Evolutionary conservation across 2,113 vertebrate species (phyloP).

Genomic region (Lonchura striata): DNA sequence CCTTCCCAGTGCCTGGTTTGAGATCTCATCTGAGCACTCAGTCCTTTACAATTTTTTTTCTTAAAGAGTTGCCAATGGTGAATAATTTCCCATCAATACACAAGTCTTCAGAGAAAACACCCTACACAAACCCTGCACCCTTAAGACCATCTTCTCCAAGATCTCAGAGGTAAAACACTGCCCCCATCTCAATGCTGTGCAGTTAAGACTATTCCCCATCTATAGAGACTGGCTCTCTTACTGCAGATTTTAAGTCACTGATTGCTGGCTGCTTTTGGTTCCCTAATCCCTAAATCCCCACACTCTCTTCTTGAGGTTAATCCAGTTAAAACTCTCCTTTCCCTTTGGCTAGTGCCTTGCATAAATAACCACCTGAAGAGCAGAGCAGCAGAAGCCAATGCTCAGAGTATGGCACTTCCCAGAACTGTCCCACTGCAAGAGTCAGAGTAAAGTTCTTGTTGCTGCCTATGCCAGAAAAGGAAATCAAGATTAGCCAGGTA

Average conservation of each 20-base stretch:
- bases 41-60: neutral
- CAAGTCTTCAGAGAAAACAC: neutral
- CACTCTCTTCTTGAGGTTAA: constrained; percentile 60
- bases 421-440: neutral
- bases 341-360: neutral
- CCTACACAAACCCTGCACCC: neutral
- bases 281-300: constrained; percentile 64
- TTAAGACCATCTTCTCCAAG: neutral
- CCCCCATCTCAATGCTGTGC: neutral
- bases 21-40: neutral
- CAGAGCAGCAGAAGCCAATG: neutral
- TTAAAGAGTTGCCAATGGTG: neutral
- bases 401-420: neutral
- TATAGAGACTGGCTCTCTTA: neutral
- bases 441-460: neutral
- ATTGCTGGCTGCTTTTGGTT: constrained; percentile 41
- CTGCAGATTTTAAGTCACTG: constrained; percentile 4
- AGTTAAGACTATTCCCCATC: neutral
- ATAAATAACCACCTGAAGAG: constrained; percentile 35
- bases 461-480: neutral
- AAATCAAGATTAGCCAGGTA: constrained; percentile 21
- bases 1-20: neutral
- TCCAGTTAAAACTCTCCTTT: constrained; percentile 66
- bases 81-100: neutral
- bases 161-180: neutral